A percentile compares a stretch with the other conserved stretches of the same genome.
Conservation (phyloP, 2,888 invertebrate genomes). For the Mythimna ferrago region DNA sequence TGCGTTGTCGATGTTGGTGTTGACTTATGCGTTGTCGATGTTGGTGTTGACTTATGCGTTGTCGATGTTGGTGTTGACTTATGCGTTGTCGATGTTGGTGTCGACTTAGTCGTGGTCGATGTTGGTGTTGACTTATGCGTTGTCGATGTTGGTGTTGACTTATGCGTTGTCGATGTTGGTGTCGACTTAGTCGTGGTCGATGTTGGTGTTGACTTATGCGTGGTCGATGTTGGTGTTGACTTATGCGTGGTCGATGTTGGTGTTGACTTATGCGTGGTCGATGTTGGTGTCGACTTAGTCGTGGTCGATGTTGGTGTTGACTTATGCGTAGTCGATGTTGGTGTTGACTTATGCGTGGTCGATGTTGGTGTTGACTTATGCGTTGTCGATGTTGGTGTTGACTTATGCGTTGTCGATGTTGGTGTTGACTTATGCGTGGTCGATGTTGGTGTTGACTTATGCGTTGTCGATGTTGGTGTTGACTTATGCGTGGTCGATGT, state of each 20-base stretch:
- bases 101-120: neutral
- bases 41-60: neutral
- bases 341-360: neutral
- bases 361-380: neutral
- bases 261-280: neutral
- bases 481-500: neutral
- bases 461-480: neutral
- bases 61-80: neutral
- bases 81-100: neutral
- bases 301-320: neutral
- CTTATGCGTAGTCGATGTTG: neutral
- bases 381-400: neutral
- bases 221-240: neutral
- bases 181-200: neutral
- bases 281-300: constrained; percentile 7
- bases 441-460: neutral
- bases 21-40: neutral
- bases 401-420: neutral
- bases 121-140: neutral
- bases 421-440: neutral
- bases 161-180: neutral
- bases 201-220: neutral
- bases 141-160: neutral
- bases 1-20: neutral
- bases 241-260: neutral